Base-by-base conservation (phyloP, 2,113 vertebrate genomes). In the Lathamus discolor region DNA sequence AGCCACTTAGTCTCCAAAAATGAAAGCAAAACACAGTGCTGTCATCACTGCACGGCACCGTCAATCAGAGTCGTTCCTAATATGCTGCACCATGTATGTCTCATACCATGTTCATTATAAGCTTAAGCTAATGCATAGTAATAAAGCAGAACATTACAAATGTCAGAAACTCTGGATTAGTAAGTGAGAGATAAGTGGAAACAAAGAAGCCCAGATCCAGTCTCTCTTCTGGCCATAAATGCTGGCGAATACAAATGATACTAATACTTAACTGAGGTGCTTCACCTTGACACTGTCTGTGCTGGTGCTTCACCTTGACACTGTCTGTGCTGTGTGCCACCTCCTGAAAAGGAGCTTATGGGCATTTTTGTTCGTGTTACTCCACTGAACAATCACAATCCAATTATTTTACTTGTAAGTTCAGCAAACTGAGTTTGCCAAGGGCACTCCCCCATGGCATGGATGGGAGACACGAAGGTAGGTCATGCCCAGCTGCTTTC, bases 11-110 rank as follows among this genome's bases (percentile, higher is more conserved):
- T 88, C 92, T 96, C 93, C 91, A 96, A 95, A 96, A 97, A 94
- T 96, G 96, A 97, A 97, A 97, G 95, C 89, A 97, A 96, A 97
- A 96, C 94, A 96, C 79, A 49, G 95, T 7, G 92, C 96, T 97
- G 96, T 97, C 97, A 97, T 96, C 96, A 86, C 96, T 87, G 95
- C 94, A 96, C 96, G 84, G 96, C 90, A 94, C 81, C 88, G 94
- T 97, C 96, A 96, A 89, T 94, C 95, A 96, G 87, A 52, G 91
- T 83, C 13, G 29, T 35, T 72, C 93, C 31, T 55, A 96, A 92
- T 24, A 12, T 22, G 51, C 80, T 63, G 86, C 54, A 25, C 84
- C 81, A 5, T 68, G 79, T 48, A 63, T 37, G 43, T 78, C 95
- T 83, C 66, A 67, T 52, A 61, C 68, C 81, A 12, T 28, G 63